Conservation (phyloP, 2,888 invertebrate genomes). For the Scaptomyza polygonia region DNA sequence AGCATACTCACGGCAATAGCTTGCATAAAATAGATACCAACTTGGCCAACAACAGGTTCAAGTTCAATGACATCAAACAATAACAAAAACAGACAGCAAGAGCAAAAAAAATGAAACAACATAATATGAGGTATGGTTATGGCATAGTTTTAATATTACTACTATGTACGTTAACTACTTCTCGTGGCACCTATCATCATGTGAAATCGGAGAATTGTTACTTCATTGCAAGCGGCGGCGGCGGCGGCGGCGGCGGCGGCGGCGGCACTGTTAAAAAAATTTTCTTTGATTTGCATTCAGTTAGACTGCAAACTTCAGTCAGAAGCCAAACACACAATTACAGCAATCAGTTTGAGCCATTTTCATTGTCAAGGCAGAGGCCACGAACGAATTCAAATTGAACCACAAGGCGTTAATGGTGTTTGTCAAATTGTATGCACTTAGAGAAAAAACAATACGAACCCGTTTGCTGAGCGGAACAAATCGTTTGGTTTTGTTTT, state of each 20-base stretch:
- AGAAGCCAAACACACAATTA: constrained; percentile 45
- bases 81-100: constrained; percentile 43
- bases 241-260: no score
- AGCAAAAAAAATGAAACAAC: constrained; percentile 1
- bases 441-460: neutral
- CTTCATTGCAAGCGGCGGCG: no score
- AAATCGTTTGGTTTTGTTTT: neutral
- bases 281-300: constrained; percentile 67
- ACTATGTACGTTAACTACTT: neutral
- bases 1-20: constrained; percentile 75
- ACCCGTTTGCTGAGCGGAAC: neutral
- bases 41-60: constrained; percentile 65
- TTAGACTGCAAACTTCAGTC: constrained; percentile 11
- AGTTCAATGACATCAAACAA: constrained; percentile 77
- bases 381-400: neutral
- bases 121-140: constrained; percentile 68
- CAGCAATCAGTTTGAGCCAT: constrained; percentile 65
- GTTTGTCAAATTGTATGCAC: constrained; percentile 61
- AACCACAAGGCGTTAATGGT: constrained; percentile 68
- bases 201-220: constrained; percentile 70
- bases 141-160: constrained; percentile 31
- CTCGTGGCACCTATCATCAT: constrained; percentile 42
- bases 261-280: no score
- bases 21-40: constrained; percentile 64
- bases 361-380: constrained; percentile 70